Evolutionary conservation across 2,888 invertebrate species (phyloP).

Genomic region (Apodemia zela): DNA sequence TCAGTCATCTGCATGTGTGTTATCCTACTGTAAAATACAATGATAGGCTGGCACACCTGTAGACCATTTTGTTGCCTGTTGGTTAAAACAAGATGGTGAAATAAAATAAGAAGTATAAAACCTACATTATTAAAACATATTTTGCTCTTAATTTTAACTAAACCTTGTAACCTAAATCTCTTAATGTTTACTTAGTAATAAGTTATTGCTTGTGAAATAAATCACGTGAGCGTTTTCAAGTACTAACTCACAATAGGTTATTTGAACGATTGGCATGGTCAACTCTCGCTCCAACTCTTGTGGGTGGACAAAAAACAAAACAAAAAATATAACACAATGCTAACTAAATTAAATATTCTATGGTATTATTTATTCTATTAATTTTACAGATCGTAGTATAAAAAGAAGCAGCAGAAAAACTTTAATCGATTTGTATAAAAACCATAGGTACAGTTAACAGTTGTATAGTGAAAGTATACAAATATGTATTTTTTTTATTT

Average conservation of each 20-base stretch:
- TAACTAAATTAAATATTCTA: neutral
- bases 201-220: constrained; percentile 7
- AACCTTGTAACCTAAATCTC: neutral
- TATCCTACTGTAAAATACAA: too few relatives aligned
- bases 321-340: constrained; percentile 3
- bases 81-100: too few relatives aligned
- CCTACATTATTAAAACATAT: too few relatives aligned
- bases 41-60: too few relatives aligned
- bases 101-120: too few relatives aligned
- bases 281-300: neutral
- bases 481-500: too few relatives aligned
- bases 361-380: neutral
- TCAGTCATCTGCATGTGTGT: too few relatives aligned
- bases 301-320: neutral
- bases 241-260: constrained; percentile 8
- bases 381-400: neutral
- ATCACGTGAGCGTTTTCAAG: neutral
- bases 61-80: too few relatives aligned
- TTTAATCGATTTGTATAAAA: neutral
- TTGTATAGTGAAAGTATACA: neutral
- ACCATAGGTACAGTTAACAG: neutral
- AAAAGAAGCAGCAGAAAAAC: neutral
- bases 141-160: neutral
- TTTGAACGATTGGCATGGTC: neutral
- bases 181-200: constrained; percentile 7